Base-by-base conservation (phyloP, 2,797 vertebrate genomes). In the Pangasius sanitwongsei region DNA sequence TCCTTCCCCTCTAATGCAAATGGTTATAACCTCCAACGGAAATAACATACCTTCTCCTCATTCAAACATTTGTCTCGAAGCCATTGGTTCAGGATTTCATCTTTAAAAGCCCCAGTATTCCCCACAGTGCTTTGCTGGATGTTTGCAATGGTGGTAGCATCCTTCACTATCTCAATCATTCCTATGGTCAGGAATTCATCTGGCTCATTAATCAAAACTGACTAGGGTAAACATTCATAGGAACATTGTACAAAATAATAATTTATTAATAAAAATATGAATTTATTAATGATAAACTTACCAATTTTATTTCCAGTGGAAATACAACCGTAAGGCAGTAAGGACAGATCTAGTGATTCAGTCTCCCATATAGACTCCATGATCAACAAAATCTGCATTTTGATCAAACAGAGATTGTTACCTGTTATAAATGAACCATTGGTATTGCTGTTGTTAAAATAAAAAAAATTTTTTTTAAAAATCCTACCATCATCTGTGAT, bases 311-410 rank as follows among this genome's bases (percentile, higher is more conserved):
- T 98, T 86, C 99, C 98, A 13, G 99, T 99, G 93, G 99, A 99
- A 96, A 99, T 99, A 93, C 99, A 99, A 67, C 98, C 98, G 70
- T 99, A 99, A 0, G 99, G 99, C 83, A 99, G 88, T 89, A 99
- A 95, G 83, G 96, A 98, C 84, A 99, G 97, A 89, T 99, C 98
- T 94, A 99, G 94, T 0, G 98, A 98, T 91, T 99, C 98, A 0
- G 96, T 97, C 94, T 99, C 98, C 99, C 99, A 99, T 94, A 99
- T 99, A 1, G 98, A 99, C 93, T 98, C 98, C 99, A 99, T 99
- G 93, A 99, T 99, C 90, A 97, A 95, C 93, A 99, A 95, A 92
- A 99, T 99, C 99, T 98, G 93, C 13, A 55, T 53, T 86, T 16
- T 12, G 2, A 31, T 55, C 20, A 59, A 87, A 55, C 15, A 57